Evolutionary conservation across 2,888 invertebrate genomes (phyloP), one percentile per base, ranked within the genome.

Genomic region (Lottia gigantea): DNA sequence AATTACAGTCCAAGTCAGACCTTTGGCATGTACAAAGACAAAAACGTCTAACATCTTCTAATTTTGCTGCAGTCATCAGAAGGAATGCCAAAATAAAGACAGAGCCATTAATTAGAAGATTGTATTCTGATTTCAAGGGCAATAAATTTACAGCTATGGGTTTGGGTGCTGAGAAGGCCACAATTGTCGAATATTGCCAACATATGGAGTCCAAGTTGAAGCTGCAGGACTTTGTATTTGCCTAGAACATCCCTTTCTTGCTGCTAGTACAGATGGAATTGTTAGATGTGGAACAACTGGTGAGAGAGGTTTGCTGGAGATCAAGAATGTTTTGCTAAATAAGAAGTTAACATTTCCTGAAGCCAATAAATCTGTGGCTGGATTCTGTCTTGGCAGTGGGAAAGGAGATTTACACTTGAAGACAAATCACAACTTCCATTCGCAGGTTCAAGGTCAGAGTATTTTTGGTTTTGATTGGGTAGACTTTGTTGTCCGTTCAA

Each of bases 21-120:
- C 19, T 64, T 8, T 74, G 71, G 71, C 69, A 68, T 63, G 63
- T 16, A 12, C 70, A 74, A 66, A 26, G 70, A 63, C 19, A 64
- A 12, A 55, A 68, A 26, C 31, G 70, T 23, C 31, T 72, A 0
- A 74, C 74, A 2, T 66, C 64, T 26, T 70, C 70, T 7, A 70
- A 72, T 55, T 74, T 72, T 66, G 72, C 70, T 45, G 66, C 70
- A 55, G 62, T 74, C 3, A 61, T 73, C 12, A 12, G 8, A 4
- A 40, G 70, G n/a, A 16, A 62, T 23, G 12, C 62, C 1, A 62
- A 12, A n/a, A 71, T 63, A 23, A 15, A 25, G 12, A n/a, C 67
- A 12, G 31, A 12, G 2, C 15, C 26, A 46, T 16, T 66, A 31
- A 62, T 67, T 2, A 16, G 14, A 19, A 14, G 19, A 3, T 0